A percentile compares a stretch with the other conserved stretches of the same genome.
These are phyloP conservation scores for Sylvilagus bachmani DNA, from an alignment of 2,113 vertebrate species.

Conservation along the genomic window DNA sequence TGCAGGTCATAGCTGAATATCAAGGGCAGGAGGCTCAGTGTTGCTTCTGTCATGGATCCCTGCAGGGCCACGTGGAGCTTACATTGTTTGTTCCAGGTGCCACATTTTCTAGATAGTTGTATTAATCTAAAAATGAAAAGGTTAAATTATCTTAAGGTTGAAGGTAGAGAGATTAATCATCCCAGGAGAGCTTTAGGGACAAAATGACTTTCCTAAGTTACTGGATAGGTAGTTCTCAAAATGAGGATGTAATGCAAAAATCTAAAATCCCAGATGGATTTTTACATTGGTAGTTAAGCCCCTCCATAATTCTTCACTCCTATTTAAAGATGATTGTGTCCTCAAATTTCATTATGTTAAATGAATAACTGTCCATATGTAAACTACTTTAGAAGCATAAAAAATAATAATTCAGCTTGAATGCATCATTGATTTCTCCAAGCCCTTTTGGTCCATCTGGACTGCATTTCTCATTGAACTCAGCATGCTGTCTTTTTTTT, in stretches of 20 bases:
- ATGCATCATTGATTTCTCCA: conserved; percentile 12
- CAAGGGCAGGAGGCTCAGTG: not conserved
- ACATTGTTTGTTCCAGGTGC: not conserved
- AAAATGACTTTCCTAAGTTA: conserved; percentile 40
- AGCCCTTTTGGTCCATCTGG: conserved; percentile 40
- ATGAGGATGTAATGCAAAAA: not conserved
- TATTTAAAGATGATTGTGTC: conserved; percentile 74
- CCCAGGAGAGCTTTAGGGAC: not conserved
- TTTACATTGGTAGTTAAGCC: conserved; percentile 52
- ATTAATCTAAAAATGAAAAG: not conserved
- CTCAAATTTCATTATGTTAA: conserved; percentile 63
- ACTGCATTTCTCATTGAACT: conserved; percentile 39
- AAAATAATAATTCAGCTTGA: conserved; percentile 55
- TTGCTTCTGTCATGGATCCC: not conserved
- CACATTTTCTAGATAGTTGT: not conserved
- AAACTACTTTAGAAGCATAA: conserved; percentile 39
- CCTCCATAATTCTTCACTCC: conserved; percentile 59
- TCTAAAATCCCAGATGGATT: conserved; percentile 30
- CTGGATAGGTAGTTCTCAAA: conserved; percentile 44
- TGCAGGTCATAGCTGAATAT: not conserved
- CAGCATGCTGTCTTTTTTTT: not conserved
- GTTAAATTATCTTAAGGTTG: not conserved
- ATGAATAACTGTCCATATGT: conserved; percentile 57
- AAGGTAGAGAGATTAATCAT: not conserved
- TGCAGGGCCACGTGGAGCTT: not conserved